phyloP scores from a whole-genome alignment of 2,888 invertebrate species.

The Limnephilus rhombicus region DNA sequence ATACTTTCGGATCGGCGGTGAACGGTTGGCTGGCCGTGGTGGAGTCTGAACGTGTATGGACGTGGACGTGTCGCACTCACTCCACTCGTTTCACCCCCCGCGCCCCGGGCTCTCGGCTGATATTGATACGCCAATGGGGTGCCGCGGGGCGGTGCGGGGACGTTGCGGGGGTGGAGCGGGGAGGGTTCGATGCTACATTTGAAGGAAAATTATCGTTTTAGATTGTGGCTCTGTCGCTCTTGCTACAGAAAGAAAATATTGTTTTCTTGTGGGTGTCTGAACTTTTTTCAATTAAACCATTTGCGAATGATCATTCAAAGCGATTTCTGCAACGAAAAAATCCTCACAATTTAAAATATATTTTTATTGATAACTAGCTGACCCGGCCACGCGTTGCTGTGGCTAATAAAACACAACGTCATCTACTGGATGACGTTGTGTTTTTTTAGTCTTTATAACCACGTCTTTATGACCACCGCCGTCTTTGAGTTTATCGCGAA shows the following conservation, averaged over 20 bases:
- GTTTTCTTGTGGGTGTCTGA: background rate
- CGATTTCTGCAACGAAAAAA: background rate
- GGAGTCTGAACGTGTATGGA: background rate
- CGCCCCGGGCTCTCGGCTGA: background rate
- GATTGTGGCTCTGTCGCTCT: background rate
- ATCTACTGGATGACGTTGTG: too few relatives aligned
- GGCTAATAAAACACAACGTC: too few relatives aligned
- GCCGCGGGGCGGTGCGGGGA: background rate
- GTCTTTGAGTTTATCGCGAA: too few relatives aligned
- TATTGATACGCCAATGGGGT: background rate
- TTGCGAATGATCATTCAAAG: background rate
- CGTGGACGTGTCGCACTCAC: conserved; percentile 6
- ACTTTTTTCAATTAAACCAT: background rate
- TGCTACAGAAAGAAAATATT: background rate
- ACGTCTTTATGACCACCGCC: too few relatives aligned
- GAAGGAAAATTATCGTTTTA: background rate
- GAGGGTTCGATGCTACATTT: background rate
- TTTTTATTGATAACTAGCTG: background rate
- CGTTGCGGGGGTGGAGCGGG: too few relatives aligned
- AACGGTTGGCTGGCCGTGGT: conserved; percentile 2
- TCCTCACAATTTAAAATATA: background rate
- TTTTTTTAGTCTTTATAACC: too few relatives aligned
- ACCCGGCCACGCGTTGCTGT: too few relatives aligned
- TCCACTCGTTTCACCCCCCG: background rate
- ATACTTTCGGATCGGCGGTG: conserved; percentile 7